Base-by-base conservation (phyloP, 1,140 invertebrate genomes). In the Drosophila nannoptera region DNA sequence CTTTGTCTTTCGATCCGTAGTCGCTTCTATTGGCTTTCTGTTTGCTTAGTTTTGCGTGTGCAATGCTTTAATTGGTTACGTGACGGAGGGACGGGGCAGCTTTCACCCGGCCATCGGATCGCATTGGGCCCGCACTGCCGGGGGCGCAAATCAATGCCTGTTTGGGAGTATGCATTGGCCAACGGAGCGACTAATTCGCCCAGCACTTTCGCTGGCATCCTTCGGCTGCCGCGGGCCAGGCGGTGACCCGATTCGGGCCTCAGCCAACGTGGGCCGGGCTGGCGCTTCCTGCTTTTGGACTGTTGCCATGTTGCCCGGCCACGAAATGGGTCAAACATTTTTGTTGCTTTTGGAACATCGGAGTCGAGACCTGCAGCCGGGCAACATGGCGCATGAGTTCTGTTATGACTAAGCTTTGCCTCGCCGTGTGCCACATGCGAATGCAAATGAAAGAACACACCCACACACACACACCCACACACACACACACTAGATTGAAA, bases 61-160 rank as follows among this genome's bases (percentile, higher is more conserved):
- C 59, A 42, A 68, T 63, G 65, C 54, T 62, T 71, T 75, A 75
- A 75, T 75, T 75, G 70, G 55, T 35, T 75, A 75, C 73, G 73
- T 77, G 75, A 61, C 75, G 40, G 32, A 49, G n/a, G 40, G n/a
- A 43, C 7, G 12, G 40, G 40, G 2, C 11, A 22, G 68, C 67
- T 73, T 70, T 66, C 71, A 70, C 67, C 68, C n/a, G 54, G 42
- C 55, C 38, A 32, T 61, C 42, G 14, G 14, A 46, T 7, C 43
- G 38, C 38, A 43, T 64, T 22, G 43, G 50, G 52, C 60, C 36
- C 7, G n/a, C 29, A 42, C 33, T 33, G 62, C 68, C 54, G 22
- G 32, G 53, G 42, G 68, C 53, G 33, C 62, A 58, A 69, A 69
- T 69, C 67, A 65, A 53, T n/a, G 32, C 48, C 48, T 65, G 50